These are phyloP conservation scores for Clytia hemisphaerica DNA, from an alignment of 30 jellyfish, hydroid and myxozoan species.

Conservation along the genomic window DNA sequence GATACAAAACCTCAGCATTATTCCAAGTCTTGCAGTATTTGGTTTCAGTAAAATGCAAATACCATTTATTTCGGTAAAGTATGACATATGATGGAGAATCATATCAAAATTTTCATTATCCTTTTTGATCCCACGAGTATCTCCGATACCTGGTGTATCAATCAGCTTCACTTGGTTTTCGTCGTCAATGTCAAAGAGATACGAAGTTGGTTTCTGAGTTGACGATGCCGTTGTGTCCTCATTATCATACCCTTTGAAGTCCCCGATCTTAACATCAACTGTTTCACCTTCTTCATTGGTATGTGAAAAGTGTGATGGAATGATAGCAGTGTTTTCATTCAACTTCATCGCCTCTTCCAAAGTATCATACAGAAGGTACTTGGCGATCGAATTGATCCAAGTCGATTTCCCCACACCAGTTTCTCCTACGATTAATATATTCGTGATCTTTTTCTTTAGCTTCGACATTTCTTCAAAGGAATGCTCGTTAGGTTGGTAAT, in stretches of 20 bases:
- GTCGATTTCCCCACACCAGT: conserved; percentile 8
- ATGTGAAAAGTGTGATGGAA: conserved; percentile 47
- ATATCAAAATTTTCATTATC: conserved; percentile 53
- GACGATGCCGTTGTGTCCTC: conserved; percentile 46
- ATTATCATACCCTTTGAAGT: conserved; percentile 4
- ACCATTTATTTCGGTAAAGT: conserved; percentile 54
- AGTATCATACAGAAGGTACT: background rate
- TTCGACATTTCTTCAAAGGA: conserved; percentile 1
- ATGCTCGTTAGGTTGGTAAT: background rate
- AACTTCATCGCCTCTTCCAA: conserved; percentile 22
- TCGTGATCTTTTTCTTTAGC: conserved; percentile 14
- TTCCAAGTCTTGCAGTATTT: conserved; percentile 40
- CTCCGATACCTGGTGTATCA: conserved; percentile 70
- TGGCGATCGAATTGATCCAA: background rate
- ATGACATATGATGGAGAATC: conserved; percentile 52
- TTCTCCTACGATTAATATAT: background rate
- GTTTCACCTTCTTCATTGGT: conserved; percentile 47
- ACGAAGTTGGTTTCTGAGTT: conserved; percentile 56
- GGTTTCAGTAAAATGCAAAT: conserved; percentile 51
- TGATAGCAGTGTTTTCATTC: conserved; percentile 32
- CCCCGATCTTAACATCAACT: conserved; percentile 20
- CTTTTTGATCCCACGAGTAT: conserved; percentile 60
- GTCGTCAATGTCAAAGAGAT: conserved; percentile 38
- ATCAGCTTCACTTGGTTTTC: conserved; percentile 25
- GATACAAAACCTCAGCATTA: conserved; percentile 47